Evolutionary conservation across 1,140 invertebrate genomes (phyloP).

Genomic region (Apis florea): DNA sequence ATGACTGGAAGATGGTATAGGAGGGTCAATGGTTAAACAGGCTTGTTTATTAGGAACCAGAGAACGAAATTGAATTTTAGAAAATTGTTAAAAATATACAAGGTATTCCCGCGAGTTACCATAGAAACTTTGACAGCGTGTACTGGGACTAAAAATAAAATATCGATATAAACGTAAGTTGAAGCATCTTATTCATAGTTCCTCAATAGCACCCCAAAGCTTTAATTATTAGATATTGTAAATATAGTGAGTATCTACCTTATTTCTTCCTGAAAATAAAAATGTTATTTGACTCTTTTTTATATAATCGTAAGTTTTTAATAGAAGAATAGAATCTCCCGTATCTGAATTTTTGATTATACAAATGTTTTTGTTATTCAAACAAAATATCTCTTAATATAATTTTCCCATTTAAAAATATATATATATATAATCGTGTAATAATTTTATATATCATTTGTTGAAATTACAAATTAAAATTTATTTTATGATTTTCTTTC

Average conservation of each 20-base stretch:
- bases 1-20: not conserved
- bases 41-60: not conserved
- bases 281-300: too few species aligned
- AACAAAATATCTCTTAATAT: too few species aligned
- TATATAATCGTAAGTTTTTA: too few species aligned
- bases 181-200: not conserved
- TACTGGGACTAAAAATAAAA: not conserved
- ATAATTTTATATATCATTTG: too few species aligned
- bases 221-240: not conserved
- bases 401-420: too few species aligned
- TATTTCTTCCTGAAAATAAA: too few species aligned
- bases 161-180: not conserved
- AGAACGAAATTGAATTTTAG: not conserved
- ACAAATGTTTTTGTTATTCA: too few species aligned
- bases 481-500: too few species aligned
- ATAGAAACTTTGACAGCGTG: not conserved
- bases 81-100: not conserved
- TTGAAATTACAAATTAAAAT: too few species aligned
- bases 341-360: too few species aligned
- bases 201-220: not conserved
- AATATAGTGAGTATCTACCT: not conserved
- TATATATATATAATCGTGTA: too few species aligned
- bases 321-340: too few species aligned
- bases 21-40: not conserved
- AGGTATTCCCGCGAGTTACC: not conserved